A percentile compares a stretch with the other conserved stretches of the same genome.
Conservation (phyloP, 2,888 invertebrate species). For the Spilarctia lutea region DNA sequence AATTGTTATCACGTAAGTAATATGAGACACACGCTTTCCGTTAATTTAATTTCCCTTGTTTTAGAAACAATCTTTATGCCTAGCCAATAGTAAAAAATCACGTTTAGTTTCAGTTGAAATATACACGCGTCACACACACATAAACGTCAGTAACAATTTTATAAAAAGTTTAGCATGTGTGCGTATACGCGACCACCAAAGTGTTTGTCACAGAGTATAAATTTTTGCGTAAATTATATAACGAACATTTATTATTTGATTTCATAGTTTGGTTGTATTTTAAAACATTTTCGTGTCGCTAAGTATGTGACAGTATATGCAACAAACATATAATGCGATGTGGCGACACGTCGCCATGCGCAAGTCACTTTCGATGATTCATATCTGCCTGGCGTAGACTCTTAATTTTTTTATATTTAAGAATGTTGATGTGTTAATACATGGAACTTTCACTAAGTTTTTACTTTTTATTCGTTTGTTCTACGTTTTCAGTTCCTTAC, state of each 20-base stretch:
- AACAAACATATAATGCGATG: no score
- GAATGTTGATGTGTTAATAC: background rate
- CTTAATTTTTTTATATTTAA: no score
- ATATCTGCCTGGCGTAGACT: no score
- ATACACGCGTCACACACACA: constrained; percentile 58
- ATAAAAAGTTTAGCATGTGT: constrained; percentile 28
- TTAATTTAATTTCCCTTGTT: constrained; percentile 51
- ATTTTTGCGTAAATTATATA: constrained; percentile 24
- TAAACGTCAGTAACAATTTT: constrained; percentile 19
- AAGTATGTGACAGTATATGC: no score
- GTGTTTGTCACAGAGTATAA: constrained; percentile 50
- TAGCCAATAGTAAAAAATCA: constrained; percentile 43
- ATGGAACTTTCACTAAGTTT: background rate
- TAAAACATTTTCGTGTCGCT: no score
- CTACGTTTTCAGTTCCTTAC: no score
- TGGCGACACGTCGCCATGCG: no score
- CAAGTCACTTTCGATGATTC: no score
- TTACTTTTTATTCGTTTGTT: background rate
- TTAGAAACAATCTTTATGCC: constrained; percentile 48
- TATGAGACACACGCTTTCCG: constrained; percentile 25
- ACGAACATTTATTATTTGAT: background rate
- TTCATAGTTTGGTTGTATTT: background rate
- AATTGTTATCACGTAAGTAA: background rate
- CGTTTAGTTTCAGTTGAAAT: constrained; percentile 63
- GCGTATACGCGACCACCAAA: constrained; percentile 46